A percentile compares a stretch with the other conserved stretches of the same genome.
phyloP scores from a whole-genome alignment of 2,888 invertebrate genomes.

The Dexiosoma caninum region DNA sequence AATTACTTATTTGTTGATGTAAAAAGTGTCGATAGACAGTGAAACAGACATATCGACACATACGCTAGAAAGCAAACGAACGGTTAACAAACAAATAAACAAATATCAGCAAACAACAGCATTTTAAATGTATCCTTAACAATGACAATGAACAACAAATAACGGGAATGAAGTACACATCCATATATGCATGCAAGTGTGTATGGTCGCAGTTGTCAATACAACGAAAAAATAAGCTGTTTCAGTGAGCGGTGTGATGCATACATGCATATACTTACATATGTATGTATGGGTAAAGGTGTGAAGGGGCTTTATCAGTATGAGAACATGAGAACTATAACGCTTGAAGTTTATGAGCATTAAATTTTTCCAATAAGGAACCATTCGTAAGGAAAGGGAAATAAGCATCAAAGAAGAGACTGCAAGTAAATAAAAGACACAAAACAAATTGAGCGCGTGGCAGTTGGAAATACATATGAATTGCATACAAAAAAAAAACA shows the following conservation, averaged over 20 bases:
- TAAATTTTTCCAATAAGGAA: constrained; percentile 1
- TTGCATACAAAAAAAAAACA: neutral
- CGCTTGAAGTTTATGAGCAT: constrained; percentile 17
- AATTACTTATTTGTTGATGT: constrained; percentile 47
- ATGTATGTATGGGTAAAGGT: neutral
- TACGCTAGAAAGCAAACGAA: constrained; percentile 31
- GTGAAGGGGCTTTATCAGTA: neutral
- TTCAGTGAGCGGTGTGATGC: neutral
- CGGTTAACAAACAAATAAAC: constrained; percentile 25
- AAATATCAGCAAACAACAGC: neutral
- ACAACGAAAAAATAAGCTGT: neutral
- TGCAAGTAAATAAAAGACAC: constrained; percentile 56
- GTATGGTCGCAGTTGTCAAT: neutral
- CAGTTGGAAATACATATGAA: constrained; percentile 21
- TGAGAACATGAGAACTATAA: neutral
- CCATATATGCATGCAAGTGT: neutral
- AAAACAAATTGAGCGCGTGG: constrained; percentile 51
- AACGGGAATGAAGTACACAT: constrained; percentile 16
- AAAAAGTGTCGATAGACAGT: constrained; percentile 46
- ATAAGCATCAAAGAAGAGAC: constrained; percentile 43
- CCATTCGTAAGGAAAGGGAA: constrained; percentile 25
- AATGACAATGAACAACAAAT: constrained; percentile 28
- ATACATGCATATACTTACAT: neutral
- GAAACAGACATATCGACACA: constrained; percentile 37
- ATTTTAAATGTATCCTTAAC: neutral